phyloP scores from a whole-genome alignment of 2,797 vertebrate species.

The Sebastes iracundus region DNA sequence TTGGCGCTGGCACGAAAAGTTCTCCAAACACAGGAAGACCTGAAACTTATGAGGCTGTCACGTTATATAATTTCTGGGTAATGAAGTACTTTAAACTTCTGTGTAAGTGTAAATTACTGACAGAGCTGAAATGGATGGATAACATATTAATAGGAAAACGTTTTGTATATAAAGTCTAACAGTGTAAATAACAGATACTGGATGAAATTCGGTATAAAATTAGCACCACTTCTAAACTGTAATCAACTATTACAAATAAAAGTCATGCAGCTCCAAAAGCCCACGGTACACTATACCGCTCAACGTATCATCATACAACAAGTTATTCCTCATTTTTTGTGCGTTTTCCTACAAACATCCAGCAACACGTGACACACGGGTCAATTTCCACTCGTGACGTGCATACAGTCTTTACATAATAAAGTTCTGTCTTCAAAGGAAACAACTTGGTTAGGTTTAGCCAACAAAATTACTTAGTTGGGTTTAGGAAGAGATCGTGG shows the following conservation, averaged over 20 bases:
- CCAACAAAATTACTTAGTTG: too few relatives aligned
- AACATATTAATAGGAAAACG: not conserved
- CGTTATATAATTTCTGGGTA: not conserved
- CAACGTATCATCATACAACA: too few relatives aligned
- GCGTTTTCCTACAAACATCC: too few relatives aligned
- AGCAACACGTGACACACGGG: too few relatives aligned
- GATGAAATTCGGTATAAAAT: too few relatives aligned
- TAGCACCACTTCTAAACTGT: not conserved
- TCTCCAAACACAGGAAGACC: slow-evolving; percentile 41
- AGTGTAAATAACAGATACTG: not conserved
- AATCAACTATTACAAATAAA: not conserved
- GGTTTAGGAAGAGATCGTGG: too few relatives aligned
- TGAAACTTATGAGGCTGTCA: not conserved
- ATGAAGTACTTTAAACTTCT: not conserved
- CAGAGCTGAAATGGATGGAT: too few relatives aligned
- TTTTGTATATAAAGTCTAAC: too few relatives aligned
- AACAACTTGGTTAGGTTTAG: too few relatives aligned
- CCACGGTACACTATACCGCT: not conserved
- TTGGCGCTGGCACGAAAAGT: slow-evolving; percentile 9
- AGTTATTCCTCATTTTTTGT: too few relatives aligned
- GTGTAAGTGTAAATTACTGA: not conserved
- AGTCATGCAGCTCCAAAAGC: not conserved
- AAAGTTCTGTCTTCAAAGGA: fast-evolving
- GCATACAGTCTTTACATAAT: too few relatives aligned
- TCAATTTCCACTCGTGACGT: fast-evolving